Base-by-base conservation (phyloP, 2,113 vertebrate genomes). In the Hippoglossus stenolepis region DNA sequence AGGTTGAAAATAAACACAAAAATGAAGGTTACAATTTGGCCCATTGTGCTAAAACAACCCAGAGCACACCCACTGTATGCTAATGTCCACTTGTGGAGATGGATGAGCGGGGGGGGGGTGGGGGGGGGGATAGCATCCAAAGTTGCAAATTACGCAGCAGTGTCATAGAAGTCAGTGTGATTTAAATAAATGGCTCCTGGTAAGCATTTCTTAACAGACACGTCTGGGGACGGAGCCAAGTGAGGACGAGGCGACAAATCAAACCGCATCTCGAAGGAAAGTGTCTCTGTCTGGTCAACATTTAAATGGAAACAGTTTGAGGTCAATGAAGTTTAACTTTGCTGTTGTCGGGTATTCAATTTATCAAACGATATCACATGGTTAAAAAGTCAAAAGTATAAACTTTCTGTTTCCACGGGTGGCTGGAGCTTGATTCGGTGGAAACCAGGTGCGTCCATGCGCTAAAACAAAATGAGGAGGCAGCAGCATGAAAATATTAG, bases 121-220 rank as follows among this genome's bases (percentile, higher is more conserved):
- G 3, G 5, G 20, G 12, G 24, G 60, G 69, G 80, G 23, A 76
- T 11, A 49, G 40, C 66, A 75, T 74, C 59, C 51, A 35, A 67
- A 80, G 77, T 77, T 87, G 72, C 83, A 88, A 84, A 90, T 89
- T 61, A 84, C 51, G 71, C 17, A 69, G 24, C n/a, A 0, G 57
- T 84, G 86, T 87, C 87, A 75, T 11, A 79, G 63, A 68, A 85
- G 84, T 85, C 85, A 80, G 66, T 47, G 24, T 51, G 72, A 88
- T 85, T 87, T 86, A 75, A 82, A 91, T 88, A 88, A 65, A 66
- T 14, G 24, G 14, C 57, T 84, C 74, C 66, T 43, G 62, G 73
- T 67, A 47, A 82, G 75, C 28, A 66, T 56, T 70, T 77, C 54
- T 47, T 28, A 64, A 58, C 64, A 74, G 73, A 80, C 79, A 38